phyloP scores from a whole-genome alignment of 2,888 invertebrate genomes.

The Crepidodera aurea region DNA sequence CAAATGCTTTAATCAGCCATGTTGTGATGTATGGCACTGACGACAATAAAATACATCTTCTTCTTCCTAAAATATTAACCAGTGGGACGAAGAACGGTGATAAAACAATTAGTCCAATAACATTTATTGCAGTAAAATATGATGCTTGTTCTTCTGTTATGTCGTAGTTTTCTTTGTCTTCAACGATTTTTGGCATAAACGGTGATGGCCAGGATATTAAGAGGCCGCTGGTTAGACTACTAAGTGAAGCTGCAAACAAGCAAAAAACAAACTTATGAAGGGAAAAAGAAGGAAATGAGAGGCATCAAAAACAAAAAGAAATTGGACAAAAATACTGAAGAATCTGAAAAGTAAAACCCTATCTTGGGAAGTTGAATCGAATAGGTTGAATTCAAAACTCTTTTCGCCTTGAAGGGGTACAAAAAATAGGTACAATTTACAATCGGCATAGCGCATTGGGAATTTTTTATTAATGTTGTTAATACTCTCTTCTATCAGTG shows the following conservation, averaged over 20 bases:
- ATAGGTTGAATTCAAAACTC: too few relatives aligned
- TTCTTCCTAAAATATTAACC: neutral
- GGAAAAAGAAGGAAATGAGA: too few relatives aligned
- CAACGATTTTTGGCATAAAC: slow-evolving; percentile 20
- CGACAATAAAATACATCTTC: slow-evolving; percentile 2
- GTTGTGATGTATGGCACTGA: neutral
- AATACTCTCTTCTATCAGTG: too few relatives aligned
- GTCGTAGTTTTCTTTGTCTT: slow-evolving; percentile 36
- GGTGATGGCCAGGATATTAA: slow-evolving; percentile 29
- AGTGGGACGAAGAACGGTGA: slow-evolving; percentile 7
- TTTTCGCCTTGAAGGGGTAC: too few relatives aligned
- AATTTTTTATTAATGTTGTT: too few relatives aligned
- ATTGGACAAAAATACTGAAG: too few relatives aligned
- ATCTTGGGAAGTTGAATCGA: too few relatives aligned
- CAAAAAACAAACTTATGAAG: neutral
- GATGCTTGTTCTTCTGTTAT: slow-evolving; percentile 53
- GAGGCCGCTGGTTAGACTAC: slow-evolving; percentile 43
- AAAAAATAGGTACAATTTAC: too few relatives aligned
- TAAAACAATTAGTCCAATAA: slow-evolving; percentile 7
- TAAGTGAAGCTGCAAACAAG: slow-evolving; percentile 35
- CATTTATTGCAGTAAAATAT: slow-evolving; percentile 50
- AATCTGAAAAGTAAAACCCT: too few relatives aligned
- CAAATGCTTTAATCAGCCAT: slow-evolving; percentile 2
- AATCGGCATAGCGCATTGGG: too few relatives aligned
- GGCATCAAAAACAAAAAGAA: too few relatives aligned